These are phyloP conservation scores for Ceryle rudis DNA, from an alignment of 2,797 vertebrate genomes.

Conservation along the genomic window DNA sequence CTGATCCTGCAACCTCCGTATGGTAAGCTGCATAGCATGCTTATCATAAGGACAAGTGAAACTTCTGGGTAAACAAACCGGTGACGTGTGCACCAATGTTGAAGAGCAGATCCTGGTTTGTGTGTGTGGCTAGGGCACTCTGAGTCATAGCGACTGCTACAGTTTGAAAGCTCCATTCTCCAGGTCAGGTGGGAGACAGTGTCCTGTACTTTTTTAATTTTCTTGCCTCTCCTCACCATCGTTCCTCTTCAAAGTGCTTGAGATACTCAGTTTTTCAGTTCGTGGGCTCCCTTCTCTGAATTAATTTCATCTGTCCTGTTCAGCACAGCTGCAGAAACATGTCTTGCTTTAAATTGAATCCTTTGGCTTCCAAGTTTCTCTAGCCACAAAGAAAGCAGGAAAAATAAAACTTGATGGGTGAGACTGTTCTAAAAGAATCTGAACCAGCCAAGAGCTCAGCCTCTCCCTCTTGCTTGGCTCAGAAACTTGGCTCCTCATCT, in stretches of 20 bases:
- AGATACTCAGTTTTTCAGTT: accelerated
- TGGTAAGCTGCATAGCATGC: background rate
- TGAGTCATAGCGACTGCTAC: background rate
- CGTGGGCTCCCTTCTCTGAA: background rate
- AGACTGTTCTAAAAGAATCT: background rate
- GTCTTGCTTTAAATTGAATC: background rate
- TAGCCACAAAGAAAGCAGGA: background rate
- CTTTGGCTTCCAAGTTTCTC: background rate
- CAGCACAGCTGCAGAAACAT: background rate
- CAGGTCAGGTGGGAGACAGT: background rate
- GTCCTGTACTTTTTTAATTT: background rate
- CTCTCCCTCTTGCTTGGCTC: slow-evolving; percentile 35
- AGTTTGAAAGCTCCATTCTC: background rate
- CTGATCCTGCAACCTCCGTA: background rate
- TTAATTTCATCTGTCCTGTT: background rate
- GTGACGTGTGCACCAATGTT: accelerated
- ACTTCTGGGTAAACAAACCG: background rate
- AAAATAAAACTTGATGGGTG: background rate
- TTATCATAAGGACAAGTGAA: background rate
- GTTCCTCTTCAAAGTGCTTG: background rate
- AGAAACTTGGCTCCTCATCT: slow-evolving; percentile 1
- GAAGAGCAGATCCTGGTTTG: background rate
- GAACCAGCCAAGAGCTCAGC: background rate
- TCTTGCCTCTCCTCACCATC: background rate
- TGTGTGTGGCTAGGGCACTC: background rate